Evolutionary conservation across 2,113 vertebrate genomes (phyloP).

Genomic region (Sitta europaea): DNA sequence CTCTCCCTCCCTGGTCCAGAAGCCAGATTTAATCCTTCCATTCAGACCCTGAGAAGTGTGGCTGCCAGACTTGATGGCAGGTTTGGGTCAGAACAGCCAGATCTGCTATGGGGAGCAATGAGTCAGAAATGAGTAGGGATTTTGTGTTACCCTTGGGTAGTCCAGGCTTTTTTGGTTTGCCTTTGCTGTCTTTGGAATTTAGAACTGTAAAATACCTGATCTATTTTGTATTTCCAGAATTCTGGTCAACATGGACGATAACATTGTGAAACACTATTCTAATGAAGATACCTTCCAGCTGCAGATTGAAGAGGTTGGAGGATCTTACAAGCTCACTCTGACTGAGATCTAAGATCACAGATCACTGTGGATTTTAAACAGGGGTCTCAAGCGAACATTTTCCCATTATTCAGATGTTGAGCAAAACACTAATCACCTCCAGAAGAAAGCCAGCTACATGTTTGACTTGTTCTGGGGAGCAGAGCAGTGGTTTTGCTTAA

Average conservation of each 20-base stretch:
- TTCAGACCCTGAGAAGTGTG: not conserved
- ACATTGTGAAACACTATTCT: slow-evolving; percentile 98
- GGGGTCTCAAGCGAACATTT: slow-evolving; percentile 9
- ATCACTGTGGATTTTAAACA: not conserved
- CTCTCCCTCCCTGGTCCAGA: not conserved
- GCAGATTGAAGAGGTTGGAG: slow-evolving; percentile 88
- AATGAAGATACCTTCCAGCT: slow-evolving; percentile 99
- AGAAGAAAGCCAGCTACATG: not conserved
- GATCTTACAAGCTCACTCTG: slow-evolving; percentile 90
- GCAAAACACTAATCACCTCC: not conserved
- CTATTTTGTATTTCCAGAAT: slow-evolving; percentile 76
- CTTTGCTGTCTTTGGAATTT: not conserved
- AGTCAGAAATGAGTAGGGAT: not conserved
- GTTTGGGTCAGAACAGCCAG: not conserved
- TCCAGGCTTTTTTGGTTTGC: not conserved
- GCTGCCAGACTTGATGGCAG: not conserved
- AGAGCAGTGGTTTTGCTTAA: slow-evolving; percentile 26
- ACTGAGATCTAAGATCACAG: slow-evolving; percentile 86
- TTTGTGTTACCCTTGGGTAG: not conserved
- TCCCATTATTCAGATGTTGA: not conserved
- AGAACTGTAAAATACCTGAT: not conserved
- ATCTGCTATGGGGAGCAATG: not conserved
- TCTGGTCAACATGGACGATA: slow-evolving; percentile 98
- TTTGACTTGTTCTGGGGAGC: slow-evolving; percentile 31
- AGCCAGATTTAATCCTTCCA: not conserved